Evolutionary conservation across 2,113 vertebrate species (phyloP), one percentile per base, ranked within the genome.

Genomic region (Rhinichthys klamathensis): DNA sequence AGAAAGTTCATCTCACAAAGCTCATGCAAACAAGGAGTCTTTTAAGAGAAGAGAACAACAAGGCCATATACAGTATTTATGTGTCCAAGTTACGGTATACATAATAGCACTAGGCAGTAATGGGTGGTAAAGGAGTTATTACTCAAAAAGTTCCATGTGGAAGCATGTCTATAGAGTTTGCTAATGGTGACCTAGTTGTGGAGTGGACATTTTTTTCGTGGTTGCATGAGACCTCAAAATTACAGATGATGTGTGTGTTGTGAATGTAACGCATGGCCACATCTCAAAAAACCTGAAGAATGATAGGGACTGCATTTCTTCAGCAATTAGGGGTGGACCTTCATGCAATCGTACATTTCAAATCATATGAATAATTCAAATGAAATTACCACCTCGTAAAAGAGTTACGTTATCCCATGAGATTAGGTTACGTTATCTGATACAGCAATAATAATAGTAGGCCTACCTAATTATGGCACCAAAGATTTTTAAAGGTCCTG

Each of bases 181-280:
- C 23, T 46, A 25, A 73, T 46, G 38, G 21, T 41, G 69, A 41
- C n/a, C 41, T 74, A 74, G 41, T 46, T 74, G 23, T 74, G 41
- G 46, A 25, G 23, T 73, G 23, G 12, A 74, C 49, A 74, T 27
- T 74, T 46, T 2, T 30, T 30, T 30, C 2, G 1, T 74, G n/a
- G 70, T 49, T 46, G 41, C 70, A 15, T 46, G 41, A 74, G 70
- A 70, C 67, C 4, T 41, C 32, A 21, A 23, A 70, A 70, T 70
- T 23, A 41, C 67, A 70, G 21, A 70, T 41, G 67, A 70, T 70
- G 67, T 10, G 32, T 41, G 67, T 70, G 67, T 41, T 74, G 41
- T 46, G 41, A 49, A 46, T 46, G 41, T 13, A 74, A 73, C 6
- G 13, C 70, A 41, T 46, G 6, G 11, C 41, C 23, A 15, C 11